phyloP scores from a whole-genome alignment of 1,140 invertebrate species.

The Galendromus occidentalis region DNA sequence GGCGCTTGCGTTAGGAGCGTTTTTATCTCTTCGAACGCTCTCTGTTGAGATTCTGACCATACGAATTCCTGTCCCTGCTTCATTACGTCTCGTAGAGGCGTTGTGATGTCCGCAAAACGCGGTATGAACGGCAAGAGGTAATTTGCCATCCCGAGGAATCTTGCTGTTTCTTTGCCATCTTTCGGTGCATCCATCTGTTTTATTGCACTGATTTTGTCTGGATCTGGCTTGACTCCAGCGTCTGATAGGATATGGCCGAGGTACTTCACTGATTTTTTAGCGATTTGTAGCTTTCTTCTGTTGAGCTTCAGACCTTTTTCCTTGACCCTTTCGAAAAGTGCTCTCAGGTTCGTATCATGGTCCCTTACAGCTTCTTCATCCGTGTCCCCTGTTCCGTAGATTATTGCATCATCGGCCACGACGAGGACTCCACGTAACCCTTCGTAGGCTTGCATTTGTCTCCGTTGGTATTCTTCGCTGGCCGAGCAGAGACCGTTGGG shows the following conservation, averaged over 20 bases:
- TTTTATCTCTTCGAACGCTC: slow-evolving; percentile 18
- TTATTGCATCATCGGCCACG: no score
- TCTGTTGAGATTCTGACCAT: slow-evolving; percentile 15
- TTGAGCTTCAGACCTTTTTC: slow-evolving; percentile 6
- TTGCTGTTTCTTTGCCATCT: slow-evolving; percentile 25
- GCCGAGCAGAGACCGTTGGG: slow-evolving; percentile 24
- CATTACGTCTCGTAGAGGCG: slow-evolving; percentile 10
- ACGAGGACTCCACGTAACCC: neutral
- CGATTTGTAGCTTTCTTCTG: slow-evolving; percentile 9
- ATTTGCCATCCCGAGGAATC: slow-evolving; percentile 29
- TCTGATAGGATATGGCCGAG: neutral
- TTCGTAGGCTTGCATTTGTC: neutral
- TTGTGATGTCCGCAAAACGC: slow-evolving; percentile 24
- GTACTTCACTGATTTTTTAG: neutral
- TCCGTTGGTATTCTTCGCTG: slow-evolving; percentile 12
- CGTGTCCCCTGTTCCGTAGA: no score
- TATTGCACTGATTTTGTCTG: slow-evolving; percentile 25
- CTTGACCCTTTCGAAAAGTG: no score
- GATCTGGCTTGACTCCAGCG: no score
- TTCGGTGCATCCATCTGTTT: slow-evolving; percentile 22
- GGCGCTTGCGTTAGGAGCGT: slow-evolving; percentile 19
- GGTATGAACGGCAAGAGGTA: slow-evolving; percentile 31
- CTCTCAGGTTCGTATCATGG: no score
- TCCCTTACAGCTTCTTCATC: no score
- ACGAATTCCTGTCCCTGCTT: slow-evolving; percentile 15